Evolutionary conservation across 2,888 invertebrate genomes (phyloP).

Genomic region (Drosophila imparisetae): DNA sequence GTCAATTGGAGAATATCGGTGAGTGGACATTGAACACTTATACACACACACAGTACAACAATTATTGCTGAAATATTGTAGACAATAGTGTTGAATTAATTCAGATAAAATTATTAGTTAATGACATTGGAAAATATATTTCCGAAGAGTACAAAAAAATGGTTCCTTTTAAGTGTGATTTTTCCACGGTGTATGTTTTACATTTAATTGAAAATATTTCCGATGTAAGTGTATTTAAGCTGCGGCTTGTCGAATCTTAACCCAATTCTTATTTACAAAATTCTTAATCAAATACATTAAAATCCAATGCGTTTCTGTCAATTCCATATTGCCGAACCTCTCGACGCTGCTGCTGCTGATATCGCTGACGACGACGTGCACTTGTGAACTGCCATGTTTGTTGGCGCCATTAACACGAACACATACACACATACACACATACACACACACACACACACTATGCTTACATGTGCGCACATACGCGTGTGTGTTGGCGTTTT

Average conservation of each 20-base stretch:
- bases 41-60: background rate
- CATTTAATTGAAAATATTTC: background rate
- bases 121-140: background rate
- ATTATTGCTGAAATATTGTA: background rate
- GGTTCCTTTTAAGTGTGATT: background rate
- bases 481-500: conserved; percentile 59
- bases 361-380: conserved; percentile 44
- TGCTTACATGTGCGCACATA: conserved; percentile 9
- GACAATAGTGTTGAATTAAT: background rate
- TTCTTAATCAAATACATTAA: conserved; percentile 45
- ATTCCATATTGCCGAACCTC: conserved; percentile 14
- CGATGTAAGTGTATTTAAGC: background rate
- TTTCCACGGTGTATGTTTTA: background rate
- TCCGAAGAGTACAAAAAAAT: background rate
- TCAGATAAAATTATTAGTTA: background rate
- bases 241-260: conserved; percentile 9
- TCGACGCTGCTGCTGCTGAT: conserved; percentile 15
- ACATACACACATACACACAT: conserved; percentile 7
- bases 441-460: conserved; percentile 17
- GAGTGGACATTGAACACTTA: conserved; percentile 28
- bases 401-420: conserved; percentile 56
- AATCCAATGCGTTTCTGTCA: conserved; percentile 34
- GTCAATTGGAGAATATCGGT: conserved; percentile 84
- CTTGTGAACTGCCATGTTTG: conserved; percentile 72
- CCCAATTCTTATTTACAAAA: conserved; percentile 3